These are phyloP conservation scores for Sialis lutaria DNA, from an alignment of 2,888 invertebrate genomes.

Conservation along the genomic window DNA sequence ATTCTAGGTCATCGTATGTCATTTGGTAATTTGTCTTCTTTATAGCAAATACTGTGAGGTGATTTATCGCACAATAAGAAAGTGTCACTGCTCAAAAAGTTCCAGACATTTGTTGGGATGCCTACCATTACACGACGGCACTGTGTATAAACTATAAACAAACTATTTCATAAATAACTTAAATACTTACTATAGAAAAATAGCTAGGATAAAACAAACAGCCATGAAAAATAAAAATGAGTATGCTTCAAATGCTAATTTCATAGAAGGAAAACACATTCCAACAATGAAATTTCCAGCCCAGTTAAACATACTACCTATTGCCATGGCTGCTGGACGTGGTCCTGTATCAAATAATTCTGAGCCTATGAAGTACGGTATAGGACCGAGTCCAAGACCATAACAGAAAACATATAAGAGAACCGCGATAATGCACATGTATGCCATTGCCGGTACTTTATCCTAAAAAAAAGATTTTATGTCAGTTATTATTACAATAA, in stretches of 20 bases:
- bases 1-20: no score
- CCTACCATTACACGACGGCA: no score
- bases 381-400: constrained; percentile 71
- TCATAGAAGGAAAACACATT: constrained; percentile 52
- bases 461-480: constrained; percentile 31
- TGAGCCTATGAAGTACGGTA: constrained; percentile 73
- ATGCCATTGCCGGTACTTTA: constrained; percentile 37
- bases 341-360: constrained; percentile 75
- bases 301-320: constrained; percentile 80
- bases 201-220: constrained; percentile 32
- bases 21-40: no score
- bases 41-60: no score
- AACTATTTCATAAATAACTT: no score
- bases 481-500: neutral
- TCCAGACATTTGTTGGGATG: no score
- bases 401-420: constrained; percentile 62
- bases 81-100: no score
- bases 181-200: constrained; percentile 39
- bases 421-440: constrained; percentile 50
- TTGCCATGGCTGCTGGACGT: constrained; percentile 69
- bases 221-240: constrained; percentile 60
- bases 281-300: constrained; percentile 74
- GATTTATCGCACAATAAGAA: no score
- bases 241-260: constrained; percentile 43
- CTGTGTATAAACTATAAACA: no score